Base-by-base conservation (phyloP, 2,113 vertebrate genomes). In the Raphicerus campestris region DNA sequence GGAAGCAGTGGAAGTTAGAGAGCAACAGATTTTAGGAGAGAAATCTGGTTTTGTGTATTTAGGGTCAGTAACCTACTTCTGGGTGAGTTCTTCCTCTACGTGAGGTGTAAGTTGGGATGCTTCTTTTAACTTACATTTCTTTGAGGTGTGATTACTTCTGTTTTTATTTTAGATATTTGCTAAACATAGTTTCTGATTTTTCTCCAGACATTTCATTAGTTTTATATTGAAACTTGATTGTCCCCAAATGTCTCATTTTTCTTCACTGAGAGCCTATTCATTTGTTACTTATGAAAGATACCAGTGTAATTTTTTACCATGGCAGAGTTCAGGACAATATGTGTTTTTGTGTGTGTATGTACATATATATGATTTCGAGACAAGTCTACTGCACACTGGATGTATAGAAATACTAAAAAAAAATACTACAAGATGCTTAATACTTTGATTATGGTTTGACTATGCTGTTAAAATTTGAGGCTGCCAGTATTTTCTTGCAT, bases 391-490 rank as follows among this genome's bases (percentile, higher is more conserved):
- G 26, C 51, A 85, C 17, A 49, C 0, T n/a, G 4, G 35, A n/a
- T 56, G 47, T 77, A 24, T 86, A 45, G 24, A 92, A 93, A 88
- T 53, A 84, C 6, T 73, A 39, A 39, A 73, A 82, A 86, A 73
- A 96, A 66, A 81, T 86, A 81, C 24, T 22, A 80, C 66, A 86
- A 42, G 70, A 56, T 47, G 26, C 63, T 78, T 53, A 55, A 55
- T 30, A 70, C 15, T 58, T 75, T 84, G 30, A 77, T 58, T 78
- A 24, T 61, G 58, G 45, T 35, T 87, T 53, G 8, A 95, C 45
- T 93, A 87, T 75, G 45, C 56, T 89, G 13, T 91, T 97, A 60
- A 96, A 98, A 95, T 39, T 45, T 45, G 84, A 90, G 82, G 63
- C 28, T 75, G 22, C 8, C 39, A 63, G 26, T 89, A 89, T 78